Conservation (phyloP, 2,888 invertebrate genomes). For the Ametastegia equiseti region DNA sequence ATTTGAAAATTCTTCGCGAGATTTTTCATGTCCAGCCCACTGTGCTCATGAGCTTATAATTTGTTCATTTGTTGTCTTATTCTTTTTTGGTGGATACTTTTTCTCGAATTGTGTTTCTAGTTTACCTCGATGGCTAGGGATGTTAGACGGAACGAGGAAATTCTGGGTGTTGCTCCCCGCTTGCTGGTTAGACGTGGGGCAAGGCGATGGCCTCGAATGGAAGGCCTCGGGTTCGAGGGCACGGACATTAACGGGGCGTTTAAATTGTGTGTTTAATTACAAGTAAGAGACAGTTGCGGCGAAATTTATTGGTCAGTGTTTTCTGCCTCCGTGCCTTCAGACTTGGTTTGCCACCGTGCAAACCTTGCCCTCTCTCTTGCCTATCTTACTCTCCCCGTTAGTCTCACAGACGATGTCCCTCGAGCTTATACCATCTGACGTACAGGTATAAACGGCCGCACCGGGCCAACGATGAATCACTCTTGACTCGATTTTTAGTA, state of each 20-base stretch:
- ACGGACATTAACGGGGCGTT: constrained; percentile 71
- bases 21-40: no score
- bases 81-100: no score
- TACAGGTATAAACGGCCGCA: neutral
- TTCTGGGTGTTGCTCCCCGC: constrained; percentile 24
- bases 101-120: neutral
- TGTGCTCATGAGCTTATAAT: no score
- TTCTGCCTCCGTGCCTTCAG: constrained; percentile 56
- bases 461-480: constrained; percentile 2
- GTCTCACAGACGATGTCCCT: constrained; percentile 41
- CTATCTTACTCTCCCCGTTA: neutral
- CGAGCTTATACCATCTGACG: constrained; percentile 29
- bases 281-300: constrained; percentile 71
- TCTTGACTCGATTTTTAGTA: neutral
- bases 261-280: constrained; percentile 74
- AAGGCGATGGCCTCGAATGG: constrained; percentile 52
- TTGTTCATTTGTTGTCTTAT: no score
- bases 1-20: no score
- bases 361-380: constrained; percentile 45
- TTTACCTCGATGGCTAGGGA: neutral
- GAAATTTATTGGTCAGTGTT: constrained; percentile 73
- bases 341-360: constrained; percentile 55
- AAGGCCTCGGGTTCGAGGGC: constrained; percentile 30
- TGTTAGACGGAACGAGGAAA: neutral
- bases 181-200: neutral